Base-by-base conservation (phyloP, 2,113 vertebrate genomes). In the Montifringilla adamsi region DNA sequence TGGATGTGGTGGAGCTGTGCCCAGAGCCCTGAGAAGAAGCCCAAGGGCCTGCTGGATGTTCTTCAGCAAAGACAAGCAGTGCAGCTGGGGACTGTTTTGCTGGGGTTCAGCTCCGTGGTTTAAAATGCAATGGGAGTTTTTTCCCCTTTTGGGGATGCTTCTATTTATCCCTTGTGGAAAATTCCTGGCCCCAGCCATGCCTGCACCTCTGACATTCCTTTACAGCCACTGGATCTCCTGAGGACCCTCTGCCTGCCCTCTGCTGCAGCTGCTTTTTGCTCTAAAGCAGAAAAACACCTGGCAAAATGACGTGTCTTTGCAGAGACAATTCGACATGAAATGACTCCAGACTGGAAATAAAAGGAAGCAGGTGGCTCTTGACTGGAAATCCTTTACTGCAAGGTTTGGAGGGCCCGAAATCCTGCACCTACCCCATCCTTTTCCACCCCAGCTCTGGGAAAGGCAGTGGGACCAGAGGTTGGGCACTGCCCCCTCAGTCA, bases 371-470 rank as follows among this genome's bases (percentile, higher is more conserved):
- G 26, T 10, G 17, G 23, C 31, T 83, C 41, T 35, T 43, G 26
- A 21, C 20, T 78, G 50, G 30, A 78, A 84, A 58, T 1, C 4
- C 41, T 50, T 23, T 9, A 8, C 6, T 15, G 27, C 31, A 77
- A 69, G 23, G 39, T 9, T 63, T 21, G 27, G 26, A 64, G 41
- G 24, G 19, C 11, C 10, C 9, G 21, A 27, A 6, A 28, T 55
- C 53, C 47, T 69, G 13, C 13, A 19, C 2, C 11, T 6, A 0
- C 7, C 7, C 33, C 1, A 0, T 9, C 63, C 53, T 19, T 33
- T 44, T n/a, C 27, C 28, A 27, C 39, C 17, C 47, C 53, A 68
- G 4, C 26, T 53, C 41, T 37, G 33, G 17, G 53, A 59, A 49
- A 67, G 15, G 16, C 63, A 62, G 47, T 2, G 1, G 63, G 59